Percentiles rank a stretch among this genome's conserved stretches.
These are phyloP conservation scores for Galago senegalensis DNA, from an alignment of 2,797 vertebrate species.

Conservation along the genomic window DNA sequence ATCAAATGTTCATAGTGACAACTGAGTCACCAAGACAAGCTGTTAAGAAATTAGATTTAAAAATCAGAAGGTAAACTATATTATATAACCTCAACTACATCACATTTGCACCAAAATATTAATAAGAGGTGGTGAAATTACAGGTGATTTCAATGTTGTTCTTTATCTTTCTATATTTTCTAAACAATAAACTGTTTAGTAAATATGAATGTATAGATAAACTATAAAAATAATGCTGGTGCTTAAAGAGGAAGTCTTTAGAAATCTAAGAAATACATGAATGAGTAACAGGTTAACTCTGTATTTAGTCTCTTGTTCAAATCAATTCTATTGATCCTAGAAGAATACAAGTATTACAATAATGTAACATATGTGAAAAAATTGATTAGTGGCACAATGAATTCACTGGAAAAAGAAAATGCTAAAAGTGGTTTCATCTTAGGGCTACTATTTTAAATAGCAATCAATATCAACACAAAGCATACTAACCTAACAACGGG, in stretches of 20 bases:
- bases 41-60: conserved; percentile 39
- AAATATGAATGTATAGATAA: conserved; percentile 51
- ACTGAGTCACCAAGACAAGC: conserved; percentile 29
- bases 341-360: conserved; percentile 67
- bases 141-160: conserved; percentile 18
- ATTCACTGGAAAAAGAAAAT: conserved; percentile 73
- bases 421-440: conserved; percentile 64
- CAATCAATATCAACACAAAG: conserved; percentile 66
- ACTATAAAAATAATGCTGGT: conserved; percentile 44
- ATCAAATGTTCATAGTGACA: conserved; percentile 17
- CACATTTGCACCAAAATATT: conserved; percentile 16
- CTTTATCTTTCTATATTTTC: conserved; percentile 30
- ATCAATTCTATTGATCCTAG: conserved; percentile 42
- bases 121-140: not conserved
- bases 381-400: conserved; percentile 55
- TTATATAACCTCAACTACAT: conserved; percentile 4
- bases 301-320: conserved; percentile 73
- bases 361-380: conserved; percentile 54
- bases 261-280: conserved; percentile 41
- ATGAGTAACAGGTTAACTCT: not conserved
- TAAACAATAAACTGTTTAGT: conserved; percentile 13
- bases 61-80: conserved; percentile 40
- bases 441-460: conserved; percentile 62
- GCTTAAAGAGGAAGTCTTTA: conserved; percentile 15
- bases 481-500: conserved; percentile 31